Conservation (phyloP, 2,888 invertebrate species). For the Clepsis dumicolana region DNA sequence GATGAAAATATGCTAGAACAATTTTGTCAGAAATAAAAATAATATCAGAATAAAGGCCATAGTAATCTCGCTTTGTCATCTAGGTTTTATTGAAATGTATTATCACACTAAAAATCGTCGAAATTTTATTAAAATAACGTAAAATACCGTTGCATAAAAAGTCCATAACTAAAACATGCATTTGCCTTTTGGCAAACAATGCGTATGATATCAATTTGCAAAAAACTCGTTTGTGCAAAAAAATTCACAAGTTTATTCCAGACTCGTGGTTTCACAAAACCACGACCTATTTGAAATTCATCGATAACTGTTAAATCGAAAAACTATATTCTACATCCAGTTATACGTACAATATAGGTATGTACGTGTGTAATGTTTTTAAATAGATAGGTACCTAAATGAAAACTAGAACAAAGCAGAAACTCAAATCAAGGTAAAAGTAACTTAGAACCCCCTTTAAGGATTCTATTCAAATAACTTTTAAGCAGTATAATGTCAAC, state of each 20-base stretch:
- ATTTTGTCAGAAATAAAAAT: no score
- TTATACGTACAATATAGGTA: no score
- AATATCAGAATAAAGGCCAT: no score
- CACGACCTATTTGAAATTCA: not conserved
- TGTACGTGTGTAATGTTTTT: no score
- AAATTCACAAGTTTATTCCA: slow-evolving; percentile 1
- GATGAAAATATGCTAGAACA: no score
- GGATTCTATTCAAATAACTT: no score
- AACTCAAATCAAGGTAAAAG: no score
- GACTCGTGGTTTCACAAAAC: slow-evolving; percentile 1
- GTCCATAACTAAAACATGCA: not conserved
- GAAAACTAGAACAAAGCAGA: no score
- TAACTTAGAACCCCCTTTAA: no score
- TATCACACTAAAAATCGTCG: not conserved
- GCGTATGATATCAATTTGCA: not conserved
- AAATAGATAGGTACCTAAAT: no score
- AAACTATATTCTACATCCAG: not conserved
- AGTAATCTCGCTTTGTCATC: no score
- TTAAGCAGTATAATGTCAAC: no score
- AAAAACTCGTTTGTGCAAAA: not conserved
- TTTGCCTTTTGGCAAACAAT: not conserved
- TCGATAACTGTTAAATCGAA: not conserved
- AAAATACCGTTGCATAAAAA: not conserved
- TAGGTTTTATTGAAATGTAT: not conserved
- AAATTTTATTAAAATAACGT: not conserved